Percentiles rank a stretch among this genome's conserved stretches.
Evolutionary conservation across 1,140 invertebrate species (phyloP).

Genomic region (Frieseomelitta varia): DNA sequence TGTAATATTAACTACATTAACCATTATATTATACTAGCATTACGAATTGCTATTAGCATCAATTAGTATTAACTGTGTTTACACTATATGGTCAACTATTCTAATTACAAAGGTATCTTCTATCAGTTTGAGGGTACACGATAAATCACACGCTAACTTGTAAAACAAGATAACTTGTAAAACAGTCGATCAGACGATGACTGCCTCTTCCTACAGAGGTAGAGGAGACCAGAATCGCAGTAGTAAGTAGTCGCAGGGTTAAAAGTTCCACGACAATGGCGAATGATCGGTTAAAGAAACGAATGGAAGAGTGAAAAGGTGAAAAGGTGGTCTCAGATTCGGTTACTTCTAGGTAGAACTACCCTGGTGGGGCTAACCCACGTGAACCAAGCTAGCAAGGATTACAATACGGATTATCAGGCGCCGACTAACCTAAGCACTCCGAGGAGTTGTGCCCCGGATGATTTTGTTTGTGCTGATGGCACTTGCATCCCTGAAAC

Average conservation of each 20-base stretch:
- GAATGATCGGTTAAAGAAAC: neutral
- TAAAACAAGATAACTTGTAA: neutral
- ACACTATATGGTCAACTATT: neutral
- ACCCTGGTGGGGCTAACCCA: constrained; percentile 68
- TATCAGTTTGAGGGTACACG: neutral
- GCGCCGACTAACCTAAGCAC: constrained; percentile 75
- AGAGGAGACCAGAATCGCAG: neutral
- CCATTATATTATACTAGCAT: no score
- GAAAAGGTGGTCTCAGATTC: constrained; percentile 75
- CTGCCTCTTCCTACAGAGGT: neutral
- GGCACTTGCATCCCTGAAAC: constrained; percentile 86
- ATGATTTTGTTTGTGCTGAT: constrained; percentile 85
- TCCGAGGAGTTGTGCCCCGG: constrained; percentile 78
- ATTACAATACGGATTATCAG: constrained; percentile 70
- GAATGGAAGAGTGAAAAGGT: neutral
- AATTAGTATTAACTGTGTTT: no score
- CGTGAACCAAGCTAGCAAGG: constrained; percentile 69
- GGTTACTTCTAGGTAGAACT: constrained; percentile 81
- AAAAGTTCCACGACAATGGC: neutral
- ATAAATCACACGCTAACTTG: neutral
- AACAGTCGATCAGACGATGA: neutral
- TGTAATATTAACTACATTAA: no score
- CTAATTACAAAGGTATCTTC: neutral
- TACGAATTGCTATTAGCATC: no score
- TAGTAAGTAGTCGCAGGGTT: constrained; percentile 26